Conservation (phyloP, 2,888 invertebrate genomes). For the Nysson spinosus region DNA sequence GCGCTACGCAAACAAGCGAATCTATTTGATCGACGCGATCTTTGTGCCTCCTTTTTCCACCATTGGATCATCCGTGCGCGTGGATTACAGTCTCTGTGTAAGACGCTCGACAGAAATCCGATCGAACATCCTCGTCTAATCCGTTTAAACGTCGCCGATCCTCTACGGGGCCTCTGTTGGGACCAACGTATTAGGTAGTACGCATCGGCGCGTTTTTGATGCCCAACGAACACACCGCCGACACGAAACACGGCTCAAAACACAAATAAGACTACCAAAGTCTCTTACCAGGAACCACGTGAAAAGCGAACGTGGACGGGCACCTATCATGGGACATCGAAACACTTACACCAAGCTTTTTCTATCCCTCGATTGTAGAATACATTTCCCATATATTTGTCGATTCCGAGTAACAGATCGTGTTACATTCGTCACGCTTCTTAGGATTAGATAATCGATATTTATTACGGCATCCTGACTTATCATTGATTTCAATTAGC, state of each 20-base stretch:
- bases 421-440: no score
- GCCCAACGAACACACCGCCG: slow-evolving; percentile 19
- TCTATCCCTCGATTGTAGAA: no score
- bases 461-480: no score
- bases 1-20: slow-evolving; percentile 29
- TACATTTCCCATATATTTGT: no score
- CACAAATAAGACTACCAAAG: slow-evolving; percentile 35
- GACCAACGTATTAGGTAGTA: slow-evolving; percentile 22
- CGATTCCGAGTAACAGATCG: no score
- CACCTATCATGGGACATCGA: no score
- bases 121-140: slow-evolving; percentile 47
- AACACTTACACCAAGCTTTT: no score
- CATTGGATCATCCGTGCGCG: slow-evolving; percentile 41
- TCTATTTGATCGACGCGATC: slow-evolving; percentile 28
- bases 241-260: slow-evolving; percentile 13
- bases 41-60: slow-evolving; percentile 3
- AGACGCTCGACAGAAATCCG: slow-evolving; percentile 35
- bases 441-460: no score
- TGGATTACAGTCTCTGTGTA: slow-evolving; percentile 11
- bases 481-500: no score
- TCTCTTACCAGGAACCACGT: slow-evolving; percentile 27
- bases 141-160: slow-evolving; percentile 47
- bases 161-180: no score
- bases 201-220: slow-evolving; percentile 34
- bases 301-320: slow-evolving; percentile 1